Base-by-base conservation (phyloP, 2,113 vertebrate species). In the Tor tambroides region DNA sequence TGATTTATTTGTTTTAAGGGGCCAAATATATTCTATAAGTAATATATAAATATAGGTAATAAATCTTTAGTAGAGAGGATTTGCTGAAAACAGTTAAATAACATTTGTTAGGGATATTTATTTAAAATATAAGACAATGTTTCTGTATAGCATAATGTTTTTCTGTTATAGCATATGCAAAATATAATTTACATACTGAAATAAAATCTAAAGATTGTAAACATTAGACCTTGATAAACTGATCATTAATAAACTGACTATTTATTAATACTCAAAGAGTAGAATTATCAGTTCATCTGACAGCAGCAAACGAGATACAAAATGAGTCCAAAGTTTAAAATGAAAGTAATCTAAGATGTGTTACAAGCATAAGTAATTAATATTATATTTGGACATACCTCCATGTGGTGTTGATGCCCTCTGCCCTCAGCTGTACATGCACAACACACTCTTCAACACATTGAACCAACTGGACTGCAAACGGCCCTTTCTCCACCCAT, bases 401-500 rank as follows among this genome's bases (percentile, higher is more conserved):
- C n/a, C 15, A 17, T 67, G 15, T 63, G 38, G 59, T 71, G 43
- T 83, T n/a, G 41, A 32, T 71, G 10, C 28, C 30, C 35, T 84
- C 67, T 26, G 30, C 46, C 74, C 43, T 32, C 81, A 83, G 63
- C 6, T 81, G 79, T 80, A 80, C 54, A 43, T 41, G 11, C 80
- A 51, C 80, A 71, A 83, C 63, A 83, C 81, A 35, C n/a, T 83
- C 63, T 71, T 83, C 63, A 32, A 23, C 63, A 49, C n/a, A 43
- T 17, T 35, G 26, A 71, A n/a, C 43, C 81, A 49, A 54, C 65
- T 83, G 63, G 41, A 83, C 41, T 14, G 63, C 6, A 67, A 71
- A 32, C 14, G 3, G 26, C 56, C 23, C 32, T 56, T 84, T 74
- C 83, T 84, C 83, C 69, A 72, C 83, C 83, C 30, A 74, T 74